Evolutionary conservation across 2,888 invertebrate species (phyloP), one percentile per base, ranked within the genome.

Genomic region (Chorisops tibialis): DNA sequence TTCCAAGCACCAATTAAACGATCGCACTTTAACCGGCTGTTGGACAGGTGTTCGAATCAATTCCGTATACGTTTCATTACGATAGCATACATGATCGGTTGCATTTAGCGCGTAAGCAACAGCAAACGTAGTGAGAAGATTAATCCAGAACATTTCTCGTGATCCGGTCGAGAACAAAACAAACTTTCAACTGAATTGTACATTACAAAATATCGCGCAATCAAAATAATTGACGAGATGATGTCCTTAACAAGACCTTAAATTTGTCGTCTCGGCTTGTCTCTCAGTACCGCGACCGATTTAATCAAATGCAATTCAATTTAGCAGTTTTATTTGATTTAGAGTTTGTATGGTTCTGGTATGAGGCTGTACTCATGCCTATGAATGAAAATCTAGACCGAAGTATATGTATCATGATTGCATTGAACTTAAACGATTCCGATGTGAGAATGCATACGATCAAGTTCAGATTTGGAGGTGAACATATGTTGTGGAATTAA

Each of bases 1-100:
- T 65, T 86, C 83, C 71, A 89, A 78, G 71, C 92, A 92, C 90
- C 91, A 91, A 68, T 84, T 84, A 73, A 87, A 88, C 2, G 86
- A 85, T 65, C 88, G 82, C 51, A 89, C 83, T 3, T 83, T 79
- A 74, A 87, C 86, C 52, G 87, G 86, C 63, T 88, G 86, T 68
- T 72, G 69, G 43, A 72, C 69, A 16, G 77, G 77, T 56, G 71
- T 69, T 63, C 71, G 71, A 50, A 72, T 39, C 21, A 73, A 68
- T 66, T 77, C 84, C 64, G 84, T 85, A 78, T 87, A 89, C 68
- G 71, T 72, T 62, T 77, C 78, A 64, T 77, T 76, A 35, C 75
- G 74, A 9, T 72, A 75, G 54, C 77, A 77, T 16, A 77, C 72
- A 41, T 77, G 63, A 39, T 59, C 73, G 5, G 51, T 61, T 35